Conservation (phyloP, 1,140 invertebrate genomes). For the Marisa cornuarietis region DNA sequence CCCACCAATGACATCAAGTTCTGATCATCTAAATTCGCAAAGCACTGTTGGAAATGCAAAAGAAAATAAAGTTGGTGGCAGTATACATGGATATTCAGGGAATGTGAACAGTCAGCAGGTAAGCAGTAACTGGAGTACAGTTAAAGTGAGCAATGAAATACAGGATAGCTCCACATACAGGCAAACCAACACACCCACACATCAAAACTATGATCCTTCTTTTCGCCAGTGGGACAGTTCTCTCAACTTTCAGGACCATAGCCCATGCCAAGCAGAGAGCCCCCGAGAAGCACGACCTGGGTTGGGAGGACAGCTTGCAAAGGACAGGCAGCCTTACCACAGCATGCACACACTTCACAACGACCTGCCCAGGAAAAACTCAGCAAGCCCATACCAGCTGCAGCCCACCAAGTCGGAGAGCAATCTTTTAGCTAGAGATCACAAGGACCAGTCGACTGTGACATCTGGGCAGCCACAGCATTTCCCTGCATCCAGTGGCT, state of each 20-base stretch:
- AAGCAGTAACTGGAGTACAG: no score
- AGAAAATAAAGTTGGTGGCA: constrained; percentile 6
- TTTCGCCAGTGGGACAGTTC: no score
- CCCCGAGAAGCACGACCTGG: neutral
- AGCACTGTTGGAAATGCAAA: constrained; percentile 16
- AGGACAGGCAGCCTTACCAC: constrained; percentile 18
- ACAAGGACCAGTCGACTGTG: neutral
- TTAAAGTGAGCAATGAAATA: no score
- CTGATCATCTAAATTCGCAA: neutral
- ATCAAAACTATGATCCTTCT: no score
- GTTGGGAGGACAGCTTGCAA: neutral
- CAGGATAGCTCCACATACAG: no score
- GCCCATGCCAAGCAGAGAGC: neutral
- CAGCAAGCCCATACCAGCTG: neutral
- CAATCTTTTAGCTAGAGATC: constrained; percentile 16
- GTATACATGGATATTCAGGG: no score
- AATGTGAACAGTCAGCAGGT: no score
- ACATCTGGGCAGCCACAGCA: neutral
- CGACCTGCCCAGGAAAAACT: neutral
- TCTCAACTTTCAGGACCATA: no score
- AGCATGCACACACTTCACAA: constrained; percentile 28
- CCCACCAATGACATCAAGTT: constrained; percentile 10
- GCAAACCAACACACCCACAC: no score
- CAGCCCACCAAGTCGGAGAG: constrained; percentile 32
- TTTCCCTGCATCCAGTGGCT: constrained; percentile 1